Base-by-base conservation (phyloP, 2,113 vertebrate species). In the Dolichotis patagonum region DNA sequence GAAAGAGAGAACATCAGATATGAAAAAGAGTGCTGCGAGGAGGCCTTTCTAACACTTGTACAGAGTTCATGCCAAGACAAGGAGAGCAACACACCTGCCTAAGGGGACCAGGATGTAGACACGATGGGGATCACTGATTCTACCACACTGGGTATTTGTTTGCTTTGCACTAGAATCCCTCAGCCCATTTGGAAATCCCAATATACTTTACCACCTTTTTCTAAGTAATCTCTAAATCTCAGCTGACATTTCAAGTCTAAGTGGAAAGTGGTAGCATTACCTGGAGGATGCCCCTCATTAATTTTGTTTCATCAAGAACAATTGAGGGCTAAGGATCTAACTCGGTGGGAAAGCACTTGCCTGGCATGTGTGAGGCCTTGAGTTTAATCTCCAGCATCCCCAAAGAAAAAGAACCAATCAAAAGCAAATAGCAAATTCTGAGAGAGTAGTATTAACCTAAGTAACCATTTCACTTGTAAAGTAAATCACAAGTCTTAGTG, bases 271-370 rank as follows among this genome's bases (percentile, higher is more conserved):
- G 26, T 92, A 89, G 22, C 41, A 52, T 75, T 88, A 85, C 65
- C 85, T 77, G 77, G 20, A 96, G 35, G 41, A 63, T 92, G 24
- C 62, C 30, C 43, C 65, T 96, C 67, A 52, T 67, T 94, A 60
- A 94, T 96, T 94, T 41, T 85, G 67, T 86, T 95, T 95, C 67
- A 95, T 58, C 82, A 92, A 96, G 58, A 97, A 83, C 24, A 93
- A 92, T 81, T 73, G 46, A 75, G 30, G 77, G 8, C 77, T 54
- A 54, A 80, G 43, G 49, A 80, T 35, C 49, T 54, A 54, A 28
- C 49, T 80, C 49, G 20, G 32, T 78, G 75, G 43, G 28, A 49
- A 78, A 78, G 75, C 13, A 2, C 26, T 32, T 78, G 43, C 6
- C 75, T 49, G 43, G 43, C 43, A 22, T 22, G 49, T 54, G 30